A percentile compares a stretch with the other conserved stretches of the same genome.
Evolutionary conservation across 2,888 invertebrate genomes (phyloP).

Genomic region (Xylota segnis): DNA sequence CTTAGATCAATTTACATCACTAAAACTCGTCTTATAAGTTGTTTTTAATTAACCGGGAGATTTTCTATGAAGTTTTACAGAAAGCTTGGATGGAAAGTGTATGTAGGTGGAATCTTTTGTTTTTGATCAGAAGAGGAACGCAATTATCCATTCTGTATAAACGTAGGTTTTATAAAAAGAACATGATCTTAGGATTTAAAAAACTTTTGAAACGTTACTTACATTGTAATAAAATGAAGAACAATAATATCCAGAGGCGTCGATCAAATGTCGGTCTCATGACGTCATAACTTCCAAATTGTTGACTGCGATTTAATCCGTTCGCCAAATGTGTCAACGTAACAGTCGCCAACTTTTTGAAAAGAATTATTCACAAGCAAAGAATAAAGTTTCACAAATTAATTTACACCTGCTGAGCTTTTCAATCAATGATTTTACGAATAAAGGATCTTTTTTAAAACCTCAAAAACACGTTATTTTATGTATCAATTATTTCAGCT

Average conservation of each 20-base stretch:
- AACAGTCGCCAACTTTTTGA: slow-evolving; percentile 49
- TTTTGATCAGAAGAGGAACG: too few relatives aligned
- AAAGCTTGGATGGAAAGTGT: too few relatives aligned
- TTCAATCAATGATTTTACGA: neutral
- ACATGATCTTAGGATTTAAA: too few relatives aligned
- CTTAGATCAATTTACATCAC: too few relatives aligned
- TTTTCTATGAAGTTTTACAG: too few relatives aligned
- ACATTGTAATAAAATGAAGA: slow-evolving; percentile 84
- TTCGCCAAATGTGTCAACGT: slow-evolving; percentile 57
- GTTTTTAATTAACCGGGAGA: too few relatives aligned
- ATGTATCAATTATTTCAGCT: neutral
- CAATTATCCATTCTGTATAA: too few relatives aligned
- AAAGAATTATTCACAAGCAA: slow-evolving; percentile 10
- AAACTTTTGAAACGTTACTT: slow-evolving; percentile 78
- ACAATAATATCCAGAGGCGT: slow-evolving; percentile 85
- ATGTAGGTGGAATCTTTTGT: too few relatives aligned
- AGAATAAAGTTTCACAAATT: neutral
- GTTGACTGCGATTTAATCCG: slow-evolving; percentile 59
- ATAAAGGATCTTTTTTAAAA: neutral
- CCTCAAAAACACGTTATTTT: neutral
- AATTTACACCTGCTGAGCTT: neutral
- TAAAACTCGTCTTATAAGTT: too few relatives aligned
- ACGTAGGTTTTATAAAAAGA: too few relatives aligned
- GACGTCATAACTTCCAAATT: slow-evolving; percentile 84
- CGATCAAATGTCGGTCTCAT: slow-evolving; percentile 85